Conservation (phyloP, 2,797 vertebrate species). For the Cyprinella venusta region DNA sequence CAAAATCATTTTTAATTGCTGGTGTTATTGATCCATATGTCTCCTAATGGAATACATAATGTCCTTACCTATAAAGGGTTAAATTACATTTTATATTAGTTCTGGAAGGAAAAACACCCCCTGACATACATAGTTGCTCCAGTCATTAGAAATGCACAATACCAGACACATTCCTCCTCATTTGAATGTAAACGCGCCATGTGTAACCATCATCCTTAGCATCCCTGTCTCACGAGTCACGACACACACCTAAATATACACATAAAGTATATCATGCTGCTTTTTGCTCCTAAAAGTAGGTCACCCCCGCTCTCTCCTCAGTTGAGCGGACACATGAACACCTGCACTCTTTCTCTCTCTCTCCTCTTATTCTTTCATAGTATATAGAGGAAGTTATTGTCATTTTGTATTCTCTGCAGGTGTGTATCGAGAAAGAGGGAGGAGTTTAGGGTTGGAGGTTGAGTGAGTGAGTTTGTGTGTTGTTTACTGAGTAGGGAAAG, state of each 20-base stretch:
- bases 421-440: conserved; percentile 7
- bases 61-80: background rate
- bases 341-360: background rate
- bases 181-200: background rate
- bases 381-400: conserved; percentile 4
- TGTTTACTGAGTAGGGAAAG: conserved; percentile 8
- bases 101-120: background rate
- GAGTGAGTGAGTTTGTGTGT: background rate
- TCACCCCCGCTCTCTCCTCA: background rate
- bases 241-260: background rate
- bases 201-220: background rate
- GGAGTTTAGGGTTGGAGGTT: background rate
- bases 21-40: background rate
- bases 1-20: background rate
- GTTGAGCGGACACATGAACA: background rate
- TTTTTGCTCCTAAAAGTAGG: conserved; percentile 19
- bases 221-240: background rate
- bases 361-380: background rate
- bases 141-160: background rate
- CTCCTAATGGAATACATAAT: background rate
- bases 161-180: background rate
- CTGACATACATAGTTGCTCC: background rate
- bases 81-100: background rate
- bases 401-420: conserved; percentile 20
- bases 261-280: background rate